Base-by-base conservation (phyloP, 2,888 invertebrate species). In the Nemotelus nigrinus region DNA sequence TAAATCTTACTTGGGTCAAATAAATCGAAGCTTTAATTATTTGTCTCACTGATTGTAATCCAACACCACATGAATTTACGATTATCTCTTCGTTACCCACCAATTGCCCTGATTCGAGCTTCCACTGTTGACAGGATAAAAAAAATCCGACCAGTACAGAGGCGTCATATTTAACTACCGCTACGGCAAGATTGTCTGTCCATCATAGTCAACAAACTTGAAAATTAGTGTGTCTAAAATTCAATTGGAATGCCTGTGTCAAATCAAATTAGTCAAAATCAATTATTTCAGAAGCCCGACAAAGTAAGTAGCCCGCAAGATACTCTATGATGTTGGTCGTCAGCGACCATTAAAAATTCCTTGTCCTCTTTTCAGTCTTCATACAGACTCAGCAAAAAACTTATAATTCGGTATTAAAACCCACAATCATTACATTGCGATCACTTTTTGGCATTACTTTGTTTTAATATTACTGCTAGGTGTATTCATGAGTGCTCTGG, bases 211-310 rank as follows among this genome's bases (percentile, higher is more conserved):
- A 60, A 74, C 55, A 8, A 41, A 4, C 5, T 74, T 50, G 41
- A 48, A 63, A 74, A 63, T 74, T 60, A 74, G 44, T 63, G 63
- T 74, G 60, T 58, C 47, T 47, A 57, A 39, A 60, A 74, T 60
- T 74, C 74, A 60, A 63, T 48, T 74, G 41, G 63, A 74, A 60
- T 63, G 63, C 63, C 63, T 63, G 48, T 60, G 74, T 74, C 74
- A 74, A 63, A 74, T 74, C 74, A 74, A 74, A 74, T 74, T 74
- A 74, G 60, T 60, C 44, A 25, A 72, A 39, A 74, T 63, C 74
- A 60, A 74, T 74, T 74, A 74, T 74, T 63, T 63, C 74, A 74
- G 74, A 74, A 74, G 74, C 74, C 74, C 74, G 74, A 74, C 74
- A 74, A 63, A 74, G 63, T 48, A 63, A 60, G 45, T 63, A 63